Base-by-base conservation (phyloP, 2,113 vertebrate species). In the Ahaetulla prasina region DNA sequence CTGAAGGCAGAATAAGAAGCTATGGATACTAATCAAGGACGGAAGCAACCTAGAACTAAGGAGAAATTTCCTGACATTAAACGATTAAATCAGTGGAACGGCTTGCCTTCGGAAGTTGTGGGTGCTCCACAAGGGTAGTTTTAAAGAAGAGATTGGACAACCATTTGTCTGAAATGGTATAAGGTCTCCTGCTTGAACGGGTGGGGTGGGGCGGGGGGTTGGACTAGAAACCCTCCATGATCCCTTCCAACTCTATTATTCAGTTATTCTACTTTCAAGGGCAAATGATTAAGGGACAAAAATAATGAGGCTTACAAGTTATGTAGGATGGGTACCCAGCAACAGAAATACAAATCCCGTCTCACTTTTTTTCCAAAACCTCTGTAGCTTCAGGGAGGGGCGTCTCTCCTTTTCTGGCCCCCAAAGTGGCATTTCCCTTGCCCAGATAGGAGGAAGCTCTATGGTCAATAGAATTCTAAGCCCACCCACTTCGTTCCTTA, bases 311-410 rank as follows among this genome's bases (percentile, higher is more conserved):
- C 68, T 92, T 92, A 89, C 68, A 92, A 89, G 39, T 12, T 92
- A 89, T 54, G 25, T 50, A 86, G 80, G 45, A 50, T 86, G 54
- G 39, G 14, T 30, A 90, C 74, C 54, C 45, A 85, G 92, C 30
- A 86, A 50, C 88, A 92, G 68, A 57, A 85, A 89, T 90, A 90
- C 55, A 92, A 90, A 89, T 90, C 43, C 53, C 10, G 88, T 53
- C 92, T 92, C 88, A 92, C 92, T 92, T 92, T 92, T 90, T 85
- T 60, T 86, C 92, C 88, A 90, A 89, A 86, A 89, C 60, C 43
- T 90, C 54, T 49, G 45, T 22, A 85, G 25, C 47, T 92, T 92
- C 88, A 52, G 45, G 8, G 86, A 30, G 80, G 39, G 20, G 80
- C 12, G 8, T 22, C 18, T 90, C 30, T 63, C 80, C 47, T 92